Percentiles rank a stretch among this genome's conserved stretches.
phyloP scores from a whole-genome alignment of 2,888 invertebrate genomes.

The Napeogenes inachia region DNA sequence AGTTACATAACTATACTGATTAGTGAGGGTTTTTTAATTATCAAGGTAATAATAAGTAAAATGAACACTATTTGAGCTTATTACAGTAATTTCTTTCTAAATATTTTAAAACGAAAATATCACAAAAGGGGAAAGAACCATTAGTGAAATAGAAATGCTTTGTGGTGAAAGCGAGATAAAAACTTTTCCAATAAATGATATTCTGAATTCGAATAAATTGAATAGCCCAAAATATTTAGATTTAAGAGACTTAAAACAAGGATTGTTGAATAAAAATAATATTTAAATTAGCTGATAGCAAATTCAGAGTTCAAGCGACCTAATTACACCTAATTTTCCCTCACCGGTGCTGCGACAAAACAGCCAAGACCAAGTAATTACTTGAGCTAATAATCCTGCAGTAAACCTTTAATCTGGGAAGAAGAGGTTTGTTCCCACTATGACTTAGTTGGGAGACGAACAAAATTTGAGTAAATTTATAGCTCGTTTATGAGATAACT shows the following conservation, averaged over 20 bases:
- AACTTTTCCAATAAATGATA: neutral
- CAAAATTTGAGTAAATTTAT: neutral
- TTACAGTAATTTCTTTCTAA: neutral
- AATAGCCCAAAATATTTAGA: no score
- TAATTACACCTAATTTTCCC: conserved; percentile 24
- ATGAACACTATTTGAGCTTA: neutral
- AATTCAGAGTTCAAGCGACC: conserved; percentile 14
- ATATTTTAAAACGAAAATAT: neutral
- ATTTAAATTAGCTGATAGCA: conserved; percentile 5
- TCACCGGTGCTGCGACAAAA: conserved; percentile 24
- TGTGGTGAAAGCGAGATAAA: neutral
- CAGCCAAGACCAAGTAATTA: conserved; percentile 48
- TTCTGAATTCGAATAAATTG: no score
- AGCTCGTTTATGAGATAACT: no score
- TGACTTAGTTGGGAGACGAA: neutral
- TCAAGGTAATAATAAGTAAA: no score
- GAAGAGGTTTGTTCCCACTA: conserved; percentile 20
- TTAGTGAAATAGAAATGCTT: conserved; percentile 1
- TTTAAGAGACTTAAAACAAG: no score
- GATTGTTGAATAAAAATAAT: no score
- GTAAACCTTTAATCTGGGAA: conserved; percentile 29
- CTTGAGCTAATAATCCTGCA: conserved; percentile 38
- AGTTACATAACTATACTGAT: no score
- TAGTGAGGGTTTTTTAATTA: no score
- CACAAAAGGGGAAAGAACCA: conserved; percentile 1